Conservation (phyloP, 2,113 vertebrate species). For the Tragulus kanchil region DNA sequence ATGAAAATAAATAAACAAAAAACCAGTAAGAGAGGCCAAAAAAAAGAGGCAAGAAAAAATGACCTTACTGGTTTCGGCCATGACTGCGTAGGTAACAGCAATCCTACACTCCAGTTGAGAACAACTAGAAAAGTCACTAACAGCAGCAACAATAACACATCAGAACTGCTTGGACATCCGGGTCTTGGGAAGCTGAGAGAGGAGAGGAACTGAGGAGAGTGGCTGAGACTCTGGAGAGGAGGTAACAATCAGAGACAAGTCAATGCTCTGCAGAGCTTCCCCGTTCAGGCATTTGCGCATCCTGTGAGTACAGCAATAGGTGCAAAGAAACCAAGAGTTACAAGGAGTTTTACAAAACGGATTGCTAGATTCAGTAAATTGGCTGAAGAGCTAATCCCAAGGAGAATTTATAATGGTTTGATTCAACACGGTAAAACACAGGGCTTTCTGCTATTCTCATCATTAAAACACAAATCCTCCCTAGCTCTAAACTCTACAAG, state of each 20-base stretch:
- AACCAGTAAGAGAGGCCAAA: too few relatives aligned
- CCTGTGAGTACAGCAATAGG: not conserved
- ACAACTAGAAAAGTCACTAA: not conserved
- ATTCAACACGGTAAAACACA: not conserved
- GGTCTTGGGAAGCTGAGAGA: not conserved
- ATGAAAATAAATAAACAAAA: too few relatives aligned
- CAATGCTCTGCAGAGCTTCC: not conserved
- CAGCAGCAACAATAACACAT: not conserved
- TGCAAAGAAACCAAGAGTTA: not conserved
- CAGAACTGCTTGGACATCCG: not conserved
- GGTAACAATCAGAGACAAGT: not conserved
- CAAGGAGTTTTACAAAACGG: not conserved
- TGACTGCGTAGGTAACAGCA: not conserved
- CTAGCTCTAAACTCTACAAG: conserved; percentile 25
- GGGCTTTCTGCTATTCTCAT: conserved; percentile 35
- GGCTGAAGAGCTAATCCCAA: not conserved
- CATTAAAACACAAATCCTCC: conserved; percentile 10
- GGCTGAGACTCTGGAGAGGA: not conserved
- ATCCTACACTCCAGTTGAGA: not conserved
- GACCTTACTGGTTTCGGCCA: not conserved
- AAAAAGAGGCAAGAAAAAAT: not conserved
- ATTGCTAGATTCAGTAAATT: conserved; percentile 1
- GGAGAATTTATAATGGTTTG: conserved; percentile 5
- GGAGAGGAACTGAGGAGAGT: too few relatives aligned
- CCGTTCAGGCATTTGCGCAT: not conserved